A percentile compares a stretch with the other conserved stretches of the same genome.
Evolutionary conservation across 1,140 invertebrate genomes (phyloP).

Genomic region (Gryllus bimaculatus): DNA sequence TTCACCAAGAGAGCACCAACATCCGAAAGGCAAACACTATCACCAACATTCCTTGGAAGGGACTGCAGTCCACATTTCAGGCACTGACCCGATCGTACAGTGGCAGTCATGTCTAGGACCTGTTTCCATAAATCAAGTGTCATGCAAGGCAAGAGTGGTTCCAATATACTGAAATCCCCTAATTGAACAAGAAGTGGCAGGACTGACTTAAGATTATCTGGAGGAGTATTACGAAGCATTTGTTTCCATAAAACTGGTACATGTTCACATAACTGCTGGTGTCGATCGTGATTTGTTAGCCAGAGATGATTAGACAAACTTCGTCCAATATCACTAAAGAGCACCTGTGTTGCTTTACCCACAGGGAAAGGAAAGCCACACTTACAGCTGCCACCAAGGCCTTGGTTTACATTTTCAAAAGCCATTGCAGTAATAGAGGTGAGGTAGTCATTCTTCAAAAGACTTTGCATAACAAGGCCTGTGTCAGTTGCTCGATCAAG

Average conservation of each 20-base stretch:
- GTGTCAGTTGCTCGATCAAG: conserved; percentile 22
- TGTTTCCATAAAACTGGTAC: conserved; percentile 18
- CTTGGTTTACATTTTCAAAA: conserved; percentile 12
- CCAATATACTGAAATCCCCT: conserved; percentile 15
- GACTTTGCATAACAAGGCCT: not conserved
- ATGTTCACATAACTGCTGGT: not conserved
- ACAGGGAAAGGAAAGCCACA: conserved; percentile 22
- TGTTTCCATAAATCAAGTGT: conserved; percentile 15
- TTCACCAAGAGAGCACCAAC: conserved; percentile 21
- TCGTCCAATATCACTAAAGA: not conserved
- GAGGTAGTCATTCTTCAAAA: conserved; percentile 6
- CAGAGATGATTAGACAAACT: not conserved
- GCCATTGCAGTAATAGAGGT: conserved; percentile 3
- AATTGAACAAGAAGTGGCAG: conserved; percentile 21
- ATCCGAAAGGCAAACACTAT: not conserved
- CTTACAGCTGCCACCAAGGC: conserved; percentile 15
- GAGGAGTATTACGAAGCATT: not conserved
- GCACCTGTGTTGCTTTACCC: conserved; percentile 8
- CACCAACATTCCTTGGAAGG: not conserved
- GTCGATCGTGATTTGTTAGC: conserved; percentile 13
- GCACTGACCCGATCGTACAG: conserved; percentile 17
- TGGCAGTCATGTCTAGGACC: conserved; percentile 22
- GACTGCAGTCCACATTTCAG: conserved; percentile 11
- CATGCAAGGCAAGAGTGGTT: not conserved
- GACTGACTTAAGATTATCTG: conserved; percentile 9